Evolutionary conservation across 2,888 invertebrate genomes (phyloP), one percentile per base, ranked within the genome.

Genomic region (Leptinotarsa haldemani): DNA sequence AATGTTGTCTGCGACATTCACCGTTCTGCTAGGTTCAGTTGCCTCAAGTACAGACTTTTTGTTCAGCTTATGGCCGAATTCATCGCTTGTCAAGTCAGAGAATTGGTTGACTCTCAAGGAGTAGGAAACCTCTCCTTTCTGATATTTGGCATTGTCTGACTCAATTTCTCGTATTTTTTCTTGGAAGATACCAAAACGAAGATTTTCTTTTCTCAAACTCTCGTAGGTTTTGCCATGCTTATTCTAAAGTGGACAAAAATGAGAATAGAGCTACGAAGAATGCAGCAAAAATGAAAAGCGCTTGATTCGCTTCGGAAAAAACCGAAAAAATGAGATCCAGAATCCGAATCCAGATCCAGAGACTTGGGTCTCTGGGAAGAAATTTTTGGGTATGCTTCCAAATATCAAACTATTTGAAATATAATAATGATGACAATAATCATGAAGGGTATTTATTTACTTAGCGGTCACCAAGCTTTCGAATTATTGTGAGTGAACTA

Each of bases 1-100:
- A 18, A 65, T 65, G n/a, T 53, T 56, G 7, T 61, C 53, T 53
- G 48, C 52, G 15, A 25, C 30, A 46, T 1, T 22, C 15, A 15
- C 47, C 50, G 30, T n/a, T 48, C 18, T 64, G 13, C 18, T 64
- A 20, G 56, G 69, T 48, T 40, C 40, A 25, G 48, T 40, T 18
- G 20, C 18, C 30, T 30, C 7, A 0, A 7, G 30, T 30, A 30
- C 1, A 15, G 40, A 56, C 13, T 69, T 47, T 15, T 46, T 52
- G 18, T 64, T 70, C 13, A 63, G 46, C 12, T 65, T 18, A 46
- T 25, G 64, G 12, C 7, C 56, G 63, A 74, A 70, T 53, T 76
- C 75, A n/a, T 75, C 74, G 30, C 22, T 25, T 13, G 77, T 77
- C 63, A 76, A 53, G 65, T 77, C 77, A 20, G 77, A 46, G 47